phyloP scores from a whole-genome alignment of 2,888 invertebrate species.

The Serrognathus titanus region DNA sequence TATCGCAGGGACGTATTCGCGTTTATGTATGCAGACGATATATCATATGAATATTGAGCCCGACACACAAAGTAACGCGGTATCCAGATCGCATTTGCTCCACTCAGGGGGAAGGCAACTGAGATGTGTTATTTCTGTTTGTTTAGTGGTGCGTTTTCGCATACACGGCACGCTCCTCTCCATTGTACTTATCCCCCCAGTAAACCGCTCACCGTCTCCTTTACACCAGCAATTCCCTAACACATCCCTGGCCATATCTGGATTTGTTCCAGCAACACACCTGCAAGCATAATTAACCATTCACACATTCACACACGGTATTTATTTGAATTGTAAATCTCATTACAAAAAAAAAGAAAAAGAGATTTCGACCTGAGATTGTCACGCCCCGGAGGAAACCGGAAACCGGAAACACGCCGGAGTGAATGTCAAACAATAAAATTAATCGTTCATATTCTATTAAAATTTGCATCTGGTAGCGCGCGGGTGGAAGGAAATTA shows the following conservation, averaged over 20 bases:
- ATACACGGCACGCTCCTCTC: background rate
- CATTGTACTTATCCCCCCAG: background rate
- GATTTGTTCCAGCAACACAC: no score
- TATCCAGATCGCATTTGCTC: background rate
- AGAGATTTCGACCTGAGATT: no score
- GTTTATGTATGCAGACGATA: constrained; percentile 13
- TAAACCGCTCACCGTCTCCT: background rate
- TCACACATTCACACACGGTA: no score
- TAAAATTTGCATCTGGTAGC: no score
- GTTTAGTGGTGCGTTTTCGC: constrained; percentile 1
- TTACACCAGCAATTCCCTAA: background rate
- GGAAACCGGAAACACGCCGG: no score
- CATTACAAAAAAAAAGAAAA: no score
- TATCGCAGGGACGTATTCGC: constrained; percentile 9
- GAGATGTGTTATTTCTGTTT: background rate
- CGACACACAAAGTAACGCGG: background rate
- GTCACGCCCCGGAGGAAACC: no score
- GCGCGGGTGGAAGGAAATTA: no score
- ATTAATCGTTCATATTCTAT: no score
- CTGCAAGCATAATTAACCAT: no score
- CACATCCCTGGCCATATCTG: background rate
- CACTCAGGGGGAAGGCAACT: background rate
- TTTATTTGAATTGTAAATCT: no score
- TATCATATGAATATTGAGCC: constrained; percentile 10
- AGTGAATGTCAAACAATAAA: no score